Evolutionary conservation across 2,888 invertebrate genomes (phyloP).

Genomic region (Trypoxylon attenuatum): DNA sequence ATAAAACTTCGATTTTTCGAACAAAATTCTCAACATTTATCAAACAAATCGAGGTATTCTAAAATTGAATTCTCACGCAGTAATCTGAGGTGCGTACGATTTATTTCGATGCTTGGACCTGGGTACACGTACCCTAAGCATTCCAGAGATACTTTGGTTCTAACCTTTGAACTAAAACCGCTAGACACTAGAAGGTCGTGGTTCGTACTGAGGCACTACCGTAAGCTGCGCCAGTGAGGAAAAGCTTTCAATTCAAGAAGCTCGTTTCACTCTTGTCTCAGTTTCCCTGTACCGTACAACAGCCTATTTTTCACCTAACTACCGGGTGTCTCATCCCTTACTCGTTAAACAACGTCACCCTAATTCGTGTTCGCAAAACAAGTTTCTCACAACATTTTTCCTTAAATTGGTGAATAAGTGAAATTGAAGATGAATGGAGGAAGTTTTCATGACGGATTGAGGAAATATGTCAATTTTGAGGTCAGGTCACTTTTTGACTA

Average conservation of each 20-base stretch:
- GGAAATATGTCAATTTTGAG: no score
- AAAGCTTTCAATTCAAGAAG: constrained; percentile 36
- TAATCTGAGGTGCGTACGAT: constrained; percentile 8
- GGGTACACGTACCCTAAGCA: no score
- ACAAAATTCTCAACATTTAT: neutral
- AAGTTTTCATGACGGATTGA: no score
- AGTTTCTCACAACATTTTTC: no score
- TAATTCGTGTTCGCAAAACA: no score
- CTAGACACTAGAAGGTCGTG: constrained; percentile 17
- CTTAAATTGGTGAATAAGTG: no score
- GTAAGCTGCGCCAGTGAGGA: constrained; percentile 33
- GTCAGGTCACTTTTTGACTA: no score
- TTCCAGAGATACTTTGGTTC: no score
- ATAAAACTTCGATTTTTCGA: neutral
- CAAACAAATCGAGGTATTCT: neutral
- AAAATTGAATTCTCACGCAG: neutral
- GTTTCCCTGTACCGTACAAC: constrained; percentile 16
- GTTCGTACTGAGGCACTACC: constrained; percentile 10
- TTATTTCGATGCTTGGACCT: no score
- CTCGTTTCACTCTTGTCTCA: constrained; percentile 5
- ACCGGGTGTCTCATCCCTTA: constrained; percentile 22
- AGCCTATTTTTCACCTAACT: constrained; percentile 26
- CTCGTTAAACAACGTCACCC: constrained; percentile 59
- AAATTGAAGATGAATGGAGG: no score
- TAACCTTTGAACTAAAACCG: no score